Base-by-base conservation (phyloP, 2,888 invertebrate species). In the Epinotia ramella region DNA sequence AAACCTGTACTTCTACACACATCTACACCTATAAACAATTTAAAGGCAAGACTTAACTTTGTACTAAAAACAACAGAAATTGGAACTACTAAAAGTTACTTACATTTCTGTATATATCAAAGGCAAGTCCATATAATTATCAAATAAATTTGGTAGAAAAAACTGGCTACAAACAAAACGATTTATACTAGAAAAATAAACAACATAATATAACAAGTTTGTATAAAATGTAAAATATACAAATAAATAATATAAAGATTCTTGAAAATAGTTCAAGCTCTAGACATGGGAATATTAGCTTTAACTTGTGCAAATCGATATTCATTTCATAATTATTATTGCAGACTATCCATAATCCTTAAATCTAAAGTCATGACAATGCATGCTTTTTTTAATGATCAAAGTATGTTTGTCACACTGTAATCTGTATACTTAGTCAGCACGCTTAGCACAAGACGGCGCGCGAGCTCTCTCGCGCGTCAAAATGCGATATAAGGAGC, bases 161-260 rank as follows among this genome's bases (percentile, higher is more conserved):
- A 67, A 18, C 24, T 56, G 44, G 4, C 9, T 13, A 65, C 44
- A 64, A 73, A 57, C 7, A n/a, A 65, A 73, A 33, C 33, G 44
- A 40, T 65, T 72, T 44, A 57, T 46, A 73, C 65, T 65, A 73
- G 44, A 73, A 49, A 20, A 69, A 49, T 12, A 33, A 44, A 56
- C 6, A 57, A 64, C 20, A n/a, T 16, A 40, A 24, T 20, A n/a
- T 13, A 18, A 59, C 20, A 68, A 33, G 20, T 62, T 33, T 28
- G 62, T 73, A 64, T 69, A 73, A 68, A 63, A 33, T 73, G 73
- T 73, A 73, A 60, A 73, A 70, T 20, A 40, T 65, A 65, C 57
- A 68, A 46, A 59, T 40, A 20, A 1, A 49, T 1, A 24, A 49
- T n/a, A 16, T 49, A 65, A 24, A 65, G 3, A n/a, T 28, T 16